Base-by-base conservation (phyloP, 1,140 invertebrate species). In the Orussus abietinus region DNA sequence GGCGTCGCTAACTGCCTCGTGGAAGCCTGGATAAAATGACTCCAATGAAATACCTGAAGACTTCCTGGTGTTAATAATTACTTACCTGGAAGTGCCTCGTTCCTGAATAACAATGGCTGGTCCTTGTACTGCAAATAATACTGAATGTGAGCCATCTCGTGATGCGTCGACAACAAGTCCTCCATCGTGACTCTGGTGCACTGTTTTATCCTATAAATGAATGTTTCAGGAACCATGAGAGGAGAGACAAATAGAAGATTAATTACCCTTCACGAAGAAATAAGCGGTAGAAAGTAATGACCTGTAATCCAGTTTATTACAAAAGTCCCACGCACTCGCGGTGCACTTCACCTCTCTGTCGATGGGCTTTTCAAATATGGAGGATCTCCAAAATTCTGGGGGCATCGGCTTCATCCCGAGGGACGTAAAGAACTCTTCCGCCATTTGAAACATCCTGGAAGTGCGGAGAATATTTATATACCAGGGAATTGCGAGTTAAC, bases 301-400 rank as follows among this genome's bases (percentile, higher is more conserved):
- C 86, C 86, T 82, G 59, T 83, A 90, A 66, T 92, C 88, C 17
- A 84, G 77, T 51, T 77, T 73, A 57, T 91, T 88, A 58, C 85
- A 92, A 69, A 93, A 89, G 70, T 94, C 90, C 84, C 86, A 91
- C 2, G 90, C 90, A 43, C 88, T 90, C 1, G 91, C 80, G 18
- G 88, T 89, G 55, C 92, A 95, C 38, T 87, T 83, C 0, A 86
- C 80, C 43, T 84, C 79, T 51, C 83, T 71, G 32, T 87, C 79
- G n/a, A 76, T 59, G 0, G 86, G 86, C 48, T 82, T 79, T 43
- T 82, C 80, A 18, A 90, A 71, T 70, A 91, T 76, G 0, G 86
- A 88, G n/a, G 79, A 77, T 20, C 79, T 76, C 87, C 87, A 90
- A 72, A 90, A 90, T 72, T 86, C 84, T 0, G 81, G 80, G 0